These are phyloP conservation scores for Periplaneta americana DNA, from an alignment of 1,140 invertebrate genomes.

Conservation along the genomic window DNA sequence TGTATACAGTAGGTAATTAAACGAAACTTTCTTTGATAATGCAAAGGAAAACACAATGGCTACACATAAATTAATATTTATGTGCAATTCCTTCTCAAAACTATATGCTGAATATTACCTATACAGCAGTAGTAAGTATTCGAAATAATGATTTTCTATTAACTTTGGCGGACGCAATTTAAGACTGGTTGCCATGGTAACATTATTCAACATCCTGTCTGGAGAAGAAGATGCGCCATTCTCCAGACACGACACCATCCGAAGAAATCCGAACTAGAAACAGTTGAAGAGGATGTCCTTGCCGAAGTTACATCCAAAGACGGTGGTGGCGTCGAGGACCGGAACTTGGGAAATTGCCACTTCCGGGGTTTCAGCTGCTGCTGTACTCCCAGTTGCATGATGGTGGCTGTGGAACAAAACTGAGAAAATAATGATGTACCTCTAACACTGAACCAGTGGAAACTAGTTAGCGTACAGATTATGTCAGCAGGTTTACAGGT, in stretches of 20 bases:
- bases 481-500: neutral
- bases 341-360: neutral
- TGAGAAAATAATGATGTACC: neutral
- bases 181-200: neutral
- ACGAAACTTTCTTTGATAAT: neutral
- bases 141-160: neutral
- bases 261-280: neutral
- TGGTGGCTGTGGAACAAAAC: neutral
- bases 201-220: slow-evolving; percentile 42
- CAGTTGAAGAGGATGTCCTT: neutral
- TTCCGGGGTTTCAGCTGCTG: neutral
- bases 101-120: neutral
- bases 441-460: neutral
- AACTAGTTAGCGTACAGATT: neutral
- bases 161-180: neutral
- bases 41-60: neutral
- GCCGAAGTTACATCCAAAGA: neutral
- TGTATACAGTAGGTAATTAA: neutral
- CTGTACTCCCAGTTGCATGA: neutral
- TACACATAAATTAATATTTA: neutral
- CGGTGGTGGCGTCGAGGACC: neutral
- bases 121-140: neutral
- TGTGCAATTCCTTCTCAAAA: neutral
- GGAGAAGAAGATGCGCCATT: slow-evolving; percentile 47
- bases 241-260: slow-evolving; percentile 47